phyloP scores from a whole-genome alignment of 2,888 invertebrate species.

The Syrphus vitripennis region DNA sequence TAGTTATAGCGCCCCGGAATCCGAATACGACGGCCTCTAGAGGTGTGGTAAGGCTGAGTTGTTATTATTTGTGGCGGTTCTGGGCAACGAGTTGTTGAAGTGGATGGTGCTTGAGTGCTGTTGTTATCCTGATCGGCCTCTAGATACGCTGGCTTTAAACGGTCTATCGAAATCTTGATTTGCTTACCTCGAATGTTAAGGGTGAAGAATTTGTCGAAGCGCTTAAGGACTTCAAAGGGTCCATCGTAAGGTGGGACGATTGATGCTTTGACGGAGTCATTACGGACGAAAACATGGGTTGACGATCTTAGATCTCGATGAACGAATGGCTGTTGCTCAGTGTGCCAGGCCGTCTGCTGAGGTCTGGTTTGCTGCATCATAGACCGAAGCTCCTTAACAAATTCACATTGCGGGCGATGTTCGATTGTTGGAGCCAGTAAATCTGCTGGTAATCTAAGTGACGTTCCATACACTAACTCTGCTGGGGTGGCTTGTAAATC shows the following conservation, averaged over 20 bases:
- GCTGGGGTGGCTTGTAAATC: background rate
- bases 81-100: background rate
- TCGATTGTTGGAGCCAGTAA: background rate
- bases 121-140: background rate
- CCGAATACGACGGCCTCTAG: background rate
- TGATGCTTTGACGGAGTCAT: background rate
- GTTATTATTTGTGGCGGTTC: background rate
- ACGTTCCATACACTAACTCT: background rate
- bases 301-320: background rate
- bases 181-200: background rate
- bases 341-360: slow-evolving; percentile 18
- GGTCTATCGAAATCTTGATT: background rate
- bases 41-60: background rate
- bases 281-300: slow-evolving; percentile 1
- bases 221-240: background rate
- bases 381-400: background rate
- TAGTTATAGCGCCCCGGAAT: background rate
- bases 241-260: background rate
- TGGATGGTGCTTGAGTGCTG: background rate
- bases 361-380: slow-evolving; percentile 4
- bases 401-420: background rate
- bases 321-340: background rate
- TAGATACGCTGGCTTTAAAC: background rate
- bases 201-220: background rate
- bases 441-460: slow-evolving; percentile 1